Percentiles rank a stretch among this genome's conserved stretches.
Conservation (phyloP, 2,888 invertebrate species). For the Andrena dorsata region DNA sequence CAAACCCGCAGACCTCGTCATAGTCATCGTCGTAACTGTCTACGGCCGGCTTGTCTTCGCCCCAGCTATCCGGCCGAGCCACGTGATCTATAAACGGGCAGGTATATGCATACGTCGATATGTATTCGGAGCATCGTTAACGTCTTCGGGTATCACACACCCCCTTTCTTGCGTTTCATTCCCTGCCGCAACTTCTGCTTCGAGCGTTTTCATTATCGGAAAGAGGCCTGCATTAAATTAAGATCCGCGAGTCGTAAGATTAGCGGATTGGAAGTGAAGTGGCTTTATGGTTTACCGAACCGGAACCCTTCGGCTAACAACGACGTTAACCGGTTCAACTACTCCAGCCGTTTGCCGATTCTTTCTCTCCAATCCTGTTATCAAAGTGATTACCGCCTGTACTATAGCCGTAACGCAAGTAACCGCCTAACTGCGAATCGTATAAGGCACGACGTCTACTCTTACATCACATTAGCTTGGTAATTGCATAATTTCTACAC, state of each 20-base stretch:
- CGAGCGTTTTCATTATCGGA: not conserved
- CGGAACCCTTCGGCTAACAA: constrained; percentile 17
- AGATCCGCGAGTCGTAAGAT: not conserved
- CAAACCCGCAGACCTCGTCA: constrained; percentile 76
- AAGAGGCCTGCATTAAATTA: not conserved
- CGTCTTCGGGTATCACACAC: not conserved
- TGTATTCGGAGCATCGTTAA: constrained; percentile 33
- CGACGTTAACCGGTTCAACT: constrained; percentile 14
- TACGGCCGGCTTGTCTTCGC: constrained; percentile 57
- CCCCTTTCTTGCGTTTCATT: not conserved
- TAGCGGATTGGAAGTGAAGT: not conserved
- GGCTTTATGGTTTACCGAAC: constrained; percentile 14
- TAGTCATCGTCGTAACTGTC: constrained; percentile 65
- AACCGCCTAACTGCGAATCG: not conserved
- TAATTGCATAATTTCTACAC: no score
- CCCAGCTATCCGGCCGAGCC: constrained; percentile 4
- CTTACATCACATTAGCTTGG: not conserved
- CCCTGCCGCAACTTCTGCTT: not conserved
- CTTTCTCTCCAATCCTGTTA: not conserved
- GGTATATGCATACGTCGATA: constrained; percentile 28
- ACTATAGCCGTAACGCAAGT: not conserved
- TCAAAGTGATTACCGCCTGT: not conserved
- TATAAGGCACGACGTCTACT: not conserved
- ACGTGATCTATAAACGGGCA: constrained; percentile 37
- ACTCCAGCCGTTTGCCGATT: not conserved